phyloP scores from a whole-genome alignment of 1,140 invertebrate species.

The Tetragonula clypearis region DNA sequence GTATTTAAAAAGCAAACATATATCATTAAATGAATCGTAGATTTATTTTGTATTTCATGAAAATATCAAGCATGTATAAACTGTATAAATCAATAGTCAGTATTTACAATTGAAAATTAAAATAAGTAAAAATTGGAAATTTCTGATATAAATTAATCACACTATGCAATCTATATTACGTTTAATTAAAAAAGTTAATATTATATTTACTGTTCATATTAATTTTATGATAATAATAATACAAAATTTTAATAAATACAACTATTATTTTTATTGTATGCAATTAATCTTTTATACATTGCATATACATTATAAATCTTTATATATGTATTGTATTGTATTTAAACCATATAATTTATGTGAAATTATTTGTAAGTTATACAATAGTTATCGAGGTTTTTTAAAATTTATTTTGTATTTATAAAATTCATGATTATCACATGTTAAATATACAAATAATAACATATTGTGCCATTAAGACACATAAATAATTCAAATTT shows the following conservation, averaged over 20 bases:
- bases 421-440: neutral
- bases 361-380: neutral
- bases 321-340: neutral
- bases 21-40: neutral
- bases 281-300: neutral
- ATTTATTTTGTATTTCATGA: conserved; percentile 4
- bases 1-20: neutral
- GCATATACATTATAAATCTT: conserved; percentile 2
- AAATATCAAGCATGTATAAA: neutral
- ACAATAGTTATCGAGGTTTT: conserved; percentile 7
- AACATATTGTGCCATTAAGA: neutral
- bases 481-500: neutral
- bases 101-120: conserved; percentile 15
- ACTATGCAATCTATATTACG: neutral
- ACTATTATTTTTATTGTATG: neutral
- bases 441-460: conserved; percentile 1
- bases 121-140: neutral
- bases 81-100: neutral
- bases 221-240: neutral
- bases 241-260: neutral
- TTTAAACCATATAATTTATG: neutral
- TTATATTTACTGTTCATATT: neutral
- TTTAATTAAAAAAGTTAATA: neutral
- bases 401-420: conserved; percentile 10
- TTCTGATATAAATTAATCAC: neutral